Evolutionary conservation across 2,113 vertebrate genomes (phyloP).

Genomic region (Rhinichthys klamathensis): DNA sequence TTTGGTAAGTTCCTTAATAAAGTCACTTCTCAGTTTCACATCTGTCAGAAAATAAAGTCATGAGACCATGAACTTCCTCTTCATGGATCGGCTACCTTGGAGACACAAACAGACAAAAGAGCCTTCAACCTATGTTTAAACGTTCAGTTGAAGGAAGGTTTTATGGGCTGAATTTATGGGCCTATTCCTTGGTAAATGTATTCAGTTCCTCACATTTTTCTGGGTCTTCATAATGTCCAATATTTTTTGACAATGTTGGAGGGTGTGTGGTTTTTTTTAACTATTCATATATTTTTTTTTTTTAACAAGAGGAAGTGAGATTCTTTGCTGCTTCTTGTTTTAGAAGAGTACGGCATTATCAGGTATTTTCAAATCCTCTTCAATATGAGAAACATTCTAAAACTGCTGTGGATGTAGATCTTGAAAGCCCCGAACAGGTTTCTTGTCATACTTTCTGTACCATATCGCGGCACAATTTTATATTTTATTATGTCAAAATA

Average conservation of each 20-base stretch:
- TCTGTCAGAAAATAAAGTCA: neutral
- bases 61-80: neutral
- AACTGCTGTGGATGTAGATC: neutral
- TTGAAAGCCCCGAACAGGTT: neutral
- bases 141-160: neutral
- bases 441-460: neutral
- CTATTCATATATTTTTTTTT: neutral
- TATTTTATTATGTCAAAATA: neutral
- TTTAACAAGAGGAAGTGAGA: neutral
- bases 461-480: neutral
- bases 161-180: neutral
- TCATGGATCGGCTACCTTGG: neutral
- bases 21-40: conserved; percentile 12
- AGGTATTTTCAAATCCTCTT: conserved; percentile 22
- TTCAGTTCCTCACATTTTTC: neutral
- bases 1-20: neutral
- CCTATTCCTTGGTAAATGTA: neutral
- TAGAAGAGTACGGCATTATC: neutral
- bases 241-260: neutral
- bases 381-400: neutral
- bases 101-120: neutral
- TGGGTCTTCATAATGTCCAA: neutral
- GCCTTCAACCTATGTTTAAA: neutral
- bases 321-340: conserved; percentile 21
- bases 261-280: neutral